Percentiles rank a stretch among this genome's conserved stretches.
phyloP scores from a whole-genome alignment of 1,140 invertebrate species.

The Apis laboriosa region DNA sequence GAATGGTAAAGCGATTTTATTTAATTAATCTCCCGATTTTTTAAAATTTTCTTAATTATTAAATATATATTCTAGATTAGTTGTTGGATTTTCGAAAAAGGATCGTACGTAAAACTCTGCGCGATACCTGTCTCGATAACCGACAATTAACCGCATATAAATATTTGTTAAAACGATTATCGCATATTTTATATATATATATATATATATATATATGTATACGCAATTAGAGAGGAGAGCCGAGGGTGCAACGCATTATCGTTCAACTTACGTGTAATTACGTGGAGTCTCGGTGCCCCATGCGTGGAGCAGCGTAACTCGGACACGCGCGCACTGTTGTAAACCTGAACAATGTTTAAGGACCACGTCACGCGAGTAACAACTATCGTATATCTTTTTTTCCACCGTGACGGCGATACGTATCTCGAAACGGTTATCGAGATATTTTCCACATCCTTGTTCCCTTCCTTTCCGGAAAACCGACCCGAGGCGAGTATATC shows the following conservation, averaged over 20 bases:
- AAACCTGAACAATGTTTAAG: neutral
- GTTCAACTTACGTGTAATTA: slow-evolving; percentile 34
- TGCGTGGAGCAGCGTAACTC: neutral
- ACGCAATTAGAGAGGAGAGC: slow-evolving; percentile 19
- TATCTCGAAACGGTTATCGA: neutral
- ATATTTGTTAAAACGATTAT: slow-evolving; percentile 31
- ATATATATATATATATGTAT: too few relatives aligned
- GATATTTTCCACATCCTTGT: neutral
- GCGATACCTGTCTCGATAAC: slow-evolving; percentile 25
- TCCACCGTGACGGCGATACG: slow-evolving; percentile 6
- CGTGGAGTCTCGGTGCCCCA: neutral
- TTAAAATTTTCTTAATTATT: too few relatives aligned
- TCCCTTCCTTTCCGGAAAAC: neutral
- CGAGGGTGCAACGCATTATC: slow-evolving; percentile 24
- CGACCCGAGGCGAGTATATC: neutral
- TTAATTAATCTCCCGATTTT: too few relatives aligned
- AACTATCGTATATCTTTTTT: slow-evolving; percentile 14
- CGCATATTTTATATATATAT: neutral
- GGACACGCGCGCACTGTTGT: neutral
- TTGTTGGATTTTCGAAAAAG: too few relatives aligned
- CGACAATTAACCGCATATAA: slow-evolving; percentile 5
- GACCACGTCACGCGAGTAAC: neutral
- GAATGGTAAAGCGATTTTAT: too few relatives aligned
- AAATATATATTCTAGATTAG: too few relatives aligned
- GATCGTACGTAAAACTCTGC: neutral